These are phyloP conservation scores for Buathra laborator DNA, from an alignment of 2,888 invertebrate species.

Conservation along the genomic window DNA sequence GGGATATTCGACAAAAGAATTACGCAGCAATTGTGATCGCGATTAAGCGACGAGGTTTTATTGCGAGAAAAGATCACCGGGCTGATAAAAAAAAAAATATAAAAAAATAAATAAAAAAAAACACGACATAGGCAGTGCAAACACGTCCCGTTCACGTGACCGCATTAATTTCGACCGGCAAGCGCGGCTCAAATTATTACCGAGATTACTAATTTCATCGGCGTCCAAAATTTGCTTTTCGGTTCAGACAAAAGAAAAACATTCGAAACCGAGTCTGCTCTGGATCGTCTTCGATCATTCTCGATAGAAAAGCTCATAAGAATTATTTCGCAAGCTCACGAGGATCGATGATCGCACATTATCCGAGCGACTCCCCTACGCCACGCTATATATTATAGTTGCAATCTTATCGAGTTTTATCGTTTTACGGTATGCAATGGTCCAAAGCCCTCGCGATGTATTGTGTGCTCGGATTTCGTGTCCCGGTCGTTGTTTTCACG, in stretches of 20 bases:
- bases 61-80: neutral
- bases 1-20: neutral
- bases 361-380: neutral
- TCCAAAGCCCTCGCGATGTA: neutral
- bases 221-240: neutral
- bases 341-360: conserved; percentile 3
- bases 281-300: neutral
- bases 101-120: too few species aligned
- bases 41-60: neutral
- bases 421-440: neutral
- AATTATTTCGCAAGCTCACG: neutral
- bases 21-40: neutral
- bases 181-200: neutral
- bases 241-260: neutral
- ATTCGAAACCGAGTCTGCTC: neutral
- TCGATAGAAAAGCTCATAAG: neutral
- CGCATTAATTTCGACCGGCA: neutral
- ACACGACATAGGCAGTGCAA: neutral
- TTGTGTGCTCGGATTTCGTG: conserved; percentile 7
- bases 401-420: conserved; percentile 25
- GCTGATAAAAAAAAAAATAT: neutral
- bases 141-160: neutral
- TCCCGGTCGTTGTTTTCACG: neutral
- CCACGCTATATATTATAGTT: neutral
- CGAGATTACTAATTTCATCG: neutral